Evolutionary conservation across 2,888 invertebrate genomes (phyloP).

Genomic region (Prionchulus punctatus): DNA sequence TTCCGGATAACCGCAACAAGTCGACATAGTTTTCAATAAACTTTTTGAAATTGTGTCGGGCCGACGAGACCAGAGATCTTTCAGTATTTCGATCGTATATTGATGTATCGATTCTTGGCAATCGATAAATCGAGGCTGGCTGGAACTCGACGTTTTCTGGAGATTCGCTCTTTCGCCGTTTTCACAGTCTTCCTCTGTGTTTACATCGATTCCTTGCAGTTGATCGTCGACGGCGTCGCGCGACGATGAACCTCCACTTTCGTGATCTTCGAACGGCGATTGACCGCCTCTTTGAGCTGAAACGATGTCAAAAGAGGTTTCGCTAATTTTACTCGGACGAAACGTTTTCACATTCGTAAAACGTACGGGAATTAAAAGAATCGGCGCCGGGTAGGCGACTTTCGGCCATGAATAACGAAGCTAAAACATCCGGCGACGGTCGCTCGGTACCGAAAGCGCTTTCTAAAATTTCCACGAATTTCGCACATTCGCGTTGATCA

Average conservation of each 20-base stretch:
- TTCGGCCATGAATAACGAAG: background rate
- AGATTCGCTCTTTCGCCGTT: too few species aligned
- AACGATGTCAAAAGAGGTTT: too few species aligned
- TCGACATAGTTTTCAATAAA: constrained; percentile 64
- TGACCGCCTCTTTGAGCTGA: background rate
- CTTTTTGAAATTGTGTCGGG: constrained; percentile 62
- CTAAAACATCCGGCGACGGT: background rate
- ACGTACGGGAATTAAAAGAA: background rate
- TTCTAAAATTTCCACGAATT: constrained; percentile 73
- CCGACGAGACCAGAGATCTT: constrained; percentile 49
- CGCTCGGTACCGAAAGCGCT: constrained; percentile 60
- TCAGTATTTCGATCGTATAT: constrained; percentile 1
- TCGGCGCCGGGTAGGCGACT: background rate
- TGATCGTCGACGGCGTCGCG: background rate
- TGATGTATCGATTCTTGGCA: background rate
- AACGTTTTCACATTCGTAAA: background rate
- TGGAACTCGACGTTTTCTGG: too few species aligned
- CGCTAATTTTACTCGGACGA: too few species aligned
- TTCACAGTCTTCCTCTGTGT: background rate
- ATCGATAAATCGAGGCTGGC: background rate
- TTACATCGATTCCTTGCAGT: background rate
- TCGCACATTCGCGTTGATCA: constrained; percentile 72
- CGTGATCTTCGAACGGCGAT: background rate
- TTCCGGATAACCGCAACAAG: constrained; percentile 69
- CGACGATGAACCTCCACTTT: background rate